Evolutionary conservation across 1,140 invertebrate species (phyloP).

Genomic region (Artemia franciscana): DNA sequence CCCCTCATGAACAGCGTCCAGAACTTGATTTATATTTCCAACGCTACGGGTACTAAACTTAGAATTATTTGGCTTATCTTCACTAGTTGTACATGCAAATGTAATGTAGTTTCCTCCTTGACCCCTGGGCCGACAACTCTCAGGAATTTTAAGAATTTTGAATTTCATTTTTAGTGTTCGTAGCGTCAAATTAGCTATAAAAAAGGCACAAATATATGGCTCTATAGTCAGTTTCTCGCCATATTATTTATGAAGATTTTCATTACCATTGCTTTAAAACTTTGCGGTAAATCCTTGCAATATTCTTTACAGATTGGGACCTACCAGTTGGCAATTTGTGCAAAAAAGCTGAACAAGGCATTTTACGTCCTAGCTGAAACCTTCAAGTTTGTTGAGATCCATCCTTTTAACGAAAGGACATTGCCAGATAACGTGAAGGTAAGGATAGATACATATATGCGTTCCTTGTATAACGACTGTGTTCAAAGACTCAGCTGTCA

Average conservation of each 20-base stretch:
- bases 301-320: conserved; percentile 54
- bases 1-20: conserved; percentile 69
- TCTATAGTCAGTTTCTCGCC: no score
- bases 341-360: conserved; percentile 76
- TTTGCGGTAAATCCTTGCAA: no score
- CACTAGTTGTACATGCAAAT: conserved; percentile 86
- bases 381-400: conserved; percentile 84
- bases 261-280: no score
- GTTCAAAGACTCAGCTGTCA: no score
- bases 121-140: conserved; percentile 69
- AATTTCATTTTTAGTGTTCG: no score
- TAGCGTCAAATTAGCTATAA: no score
- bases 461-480: no score
- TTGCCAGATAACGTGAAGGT: conserved; percentile 69
- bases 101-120: conserved; percentile 82
- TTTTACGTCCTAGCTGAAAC: conserved; percentile 89
- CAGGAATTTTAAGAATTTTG: no score
- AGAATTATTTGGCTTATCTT: conserved; percentile 78
- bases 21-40: conserved; percentile 79
- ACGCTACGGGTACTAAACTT: conserved; percentile 81
- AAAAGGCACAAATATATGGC: no score
- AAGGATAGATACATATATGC: no score
- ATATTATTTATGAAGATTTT: no score
- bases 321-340: conserved; percentile 69
- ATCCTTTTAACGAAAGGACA: conserved; percentile 77